A percentile compares a stretch with the other conserved stretches of the same genome.
These are phyloP conservation scores for Acromyrmex heyeri DNA, from an alignment of 1,140 invertebrate species.

Conservation along the genomic window DNA sequence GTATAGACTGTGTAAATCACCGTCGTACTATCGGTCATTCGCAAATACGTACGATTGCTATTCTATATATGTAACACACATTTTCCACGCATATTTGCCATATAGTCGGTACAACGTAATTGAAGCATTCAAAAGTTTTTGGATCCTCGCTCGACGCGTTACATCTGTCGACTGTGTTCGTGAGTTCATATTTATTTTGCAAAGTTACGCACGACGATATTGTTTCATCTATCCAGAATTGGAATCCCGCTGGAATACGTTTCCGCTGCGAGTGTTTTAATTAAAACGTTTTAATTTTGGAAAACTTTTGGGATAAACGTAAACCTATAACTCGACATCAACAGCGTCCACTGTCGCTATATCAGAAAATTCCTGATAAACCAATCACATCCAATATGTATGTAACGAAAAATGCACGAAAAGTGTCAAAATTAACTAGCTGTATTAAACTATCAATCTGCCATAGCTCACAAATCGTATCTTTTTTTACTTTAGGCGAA, in stretches of 20 bases:
- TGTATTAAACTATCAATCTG: constrained; percentile 39
- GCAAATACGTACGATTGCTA: constrained; percentile 23
- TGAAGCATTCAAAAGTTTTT: constrained; percentile 55
- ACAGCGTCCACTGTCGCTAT: not conserved
- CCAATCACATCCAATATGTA: constrained; percentile 10
- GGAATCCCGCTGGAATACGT: constrained; percentile 16
- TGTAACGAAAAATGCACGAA: constrained; percentile 1
- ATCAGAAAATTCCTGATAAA: constrained; percentile 31
- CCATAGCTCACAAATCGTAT: not conserved
- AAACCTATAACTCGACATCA: constrained; percentile 47
- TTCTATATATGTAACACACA: constrained; percentile 8
- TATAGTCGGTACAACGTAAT: constrained; percentile 36
- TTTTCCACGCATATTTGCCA: constrained; percentile 51
- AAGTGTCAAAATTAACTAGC: not conserved
- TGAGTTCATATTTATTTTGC: constrained; percentile 57
- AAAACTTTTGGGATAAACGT: constrained; percentile 39
- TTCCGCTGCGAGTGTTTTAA: constrained; percentile 39
- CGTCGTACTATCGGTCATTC: constrained; percentile 36
- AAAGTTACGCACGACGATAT: constrained; percentile 55
- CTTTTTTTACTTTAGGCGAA: not conserved
- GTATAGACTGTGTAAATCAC: constrained; percentile 23
- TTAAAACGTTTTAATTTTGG: constrained; percentile 52
- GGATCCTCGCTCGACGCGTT: not conserved
- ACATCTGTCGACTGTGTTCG: constrained; percentile 14
- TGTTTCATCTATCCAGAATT: constrained; percentile 46